Evolutionary conservation across 2,113 vertebrate genomes (phyloP), one percentile per base, ranked within the genome.

Genomic region (Trematomus loennbergii): DNA sequence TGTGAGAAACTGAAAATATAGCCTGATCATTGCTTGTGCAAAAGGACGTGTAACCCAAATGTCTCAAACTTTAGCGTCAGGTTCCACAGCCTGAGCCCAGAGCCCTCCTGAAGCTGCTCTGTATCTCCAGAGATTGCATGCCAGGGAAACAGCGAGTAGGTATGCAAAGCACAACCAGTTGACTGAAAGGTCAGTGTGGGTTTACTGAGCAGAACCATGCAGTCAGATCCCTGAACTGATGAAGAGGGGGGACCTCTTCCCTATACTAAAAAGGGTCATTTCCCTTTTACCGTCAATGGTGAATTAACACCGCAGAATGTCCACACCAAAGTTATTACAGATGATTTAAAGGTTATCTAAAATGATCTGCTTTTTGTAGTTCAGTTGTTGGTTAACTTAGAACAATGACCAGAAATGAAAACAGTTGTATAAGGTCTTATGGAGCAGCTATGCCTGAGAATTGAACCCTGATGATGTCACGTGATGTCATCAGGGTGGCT

Each of bases 81-180:
- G 6, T 25, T 5, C 53, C 33, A 36, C n/a, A 0, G 0, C 1
- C 4, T 69, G 65, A 48, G 46, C 25, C 64, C 57, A 63, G 33
- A 52, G 33, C 9, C 49, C 78, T 77, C 74, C 83, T 74, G 67
- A 87, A 89, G 74, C 84, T 46, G 55, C 40, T 57, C 70, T 72
- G 40, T 79, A 87, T 89, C 77, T 79, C 29, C n/a, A 50, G 12
- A 13, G 36, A 88, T 94, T 94, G 93, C 92, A 93, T 94, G 70
- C 78, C 77, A 81, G 82, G 82, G 81, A 93, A 93, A 91, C 49
- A 40, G 70, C 17, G 67, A 85, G 63, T 77, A 77, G 65, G 61
- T 88, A 94, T 95, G 95, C 91, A 95, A 95, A 95, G 89, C 8
- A 12, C 63, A 25, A 43, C 61, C 83, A 86, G 93, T 85, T 92